These are phyloP conservation scores for Acridotheres tristis DNA, from an alignment of 2,797 vertebrate species.

Conservation along the genomic window DNA sequence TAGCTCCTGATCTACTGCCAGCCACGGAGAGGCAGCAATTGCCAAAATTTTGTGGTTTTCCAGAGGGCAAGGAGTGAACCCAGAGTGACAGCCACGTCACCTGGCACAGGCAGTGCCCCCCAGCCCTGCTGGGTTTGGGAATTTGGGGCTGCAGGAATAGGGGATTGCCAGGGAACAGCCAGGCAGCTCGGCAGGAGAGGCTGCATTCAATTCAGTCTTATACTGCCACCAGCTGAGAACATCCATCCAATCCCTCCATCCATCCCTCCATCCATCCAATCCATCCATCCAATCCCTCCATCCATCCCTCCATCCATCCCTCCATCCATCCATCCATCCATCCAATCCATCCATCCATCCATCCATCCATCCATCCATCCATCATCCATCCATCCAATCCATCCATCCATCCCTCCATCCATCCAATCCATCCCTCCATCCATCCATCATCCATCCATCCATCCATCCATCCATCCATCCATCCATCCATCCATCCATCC, in stretches of 20 bases:
- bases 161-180: neutral
- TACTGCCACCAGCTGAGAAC: slow-evolving; percentile 36
- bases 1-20: rapidly evolving
- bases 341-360: too few species aligned
- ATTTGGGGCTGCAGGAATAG: neutral
- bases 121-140: rapidly evolving
- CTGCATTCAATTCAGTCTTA: neutral
- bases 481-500: too few species aligned
- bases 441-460: too few species aligned
- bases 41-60: rapidly evolving
- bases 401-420: neutral
- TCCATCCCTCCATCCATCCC: too few species aligned
- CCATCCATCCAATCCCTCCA: neutral
- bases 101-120: neutral
- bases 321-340: too few species aligned
- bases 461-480: too few species aligned
- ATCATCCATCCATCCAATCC: too few species aligned
- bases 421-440: too few species aligned
- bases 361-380: too few species aligned
- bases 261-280: too few species aligned
- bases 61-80: rapidly evolving
- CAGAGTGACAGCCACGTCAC: neutral
- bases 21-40: rapidly evolving
- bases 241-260: too few species aligned
- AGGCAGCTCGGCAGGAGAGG: neutral